Evolutionary conservation across 2,888 invertebrate species (phyloP).

Genomic region (Drosophila mercatorum): DNA sequence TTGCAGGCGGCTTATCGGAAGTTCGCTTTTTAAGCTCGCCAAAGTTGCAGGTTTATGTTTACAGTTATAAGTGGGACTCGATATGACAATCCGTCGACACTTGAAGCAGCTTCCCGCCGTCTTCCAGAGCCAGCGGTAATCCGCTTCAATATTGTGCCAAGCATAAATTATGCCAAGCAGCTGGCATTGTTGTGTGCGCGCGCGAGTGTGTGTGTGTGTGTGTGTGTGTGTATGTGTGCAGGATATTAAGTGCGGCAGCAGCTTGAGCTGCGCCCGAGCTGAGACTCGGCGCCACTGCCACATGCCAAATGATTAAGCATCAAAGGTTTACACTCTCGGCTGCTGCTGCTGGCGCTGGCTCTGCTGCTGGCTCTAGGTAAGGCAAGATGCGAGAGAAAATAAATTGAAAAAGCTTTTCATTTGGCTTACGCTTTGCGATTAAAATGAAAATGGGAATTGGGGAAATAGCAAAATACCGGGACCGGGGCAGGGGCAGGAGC

Average conservation of each 20-base stretch:
- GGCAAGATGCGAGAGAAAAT: conserved; percentile 52
- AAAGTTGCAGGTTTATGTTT: conserved; percentile 31
- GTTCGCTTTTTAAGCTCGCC: conserved; percentile 14
- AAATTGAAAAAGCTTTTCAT: conserved; percentile 78
- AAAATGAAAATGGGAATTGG: conserved; percentile 63
- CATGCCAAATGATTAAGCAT: conserved; percentile 68
- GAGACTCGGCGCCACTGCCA: conserved; percentile 23
- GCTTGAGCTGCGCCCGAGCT: conserved; percentile 27
- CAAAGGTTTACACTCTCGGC: conserved; percentile 54
- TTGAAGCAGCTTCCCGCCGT: conserved; percentile 8
- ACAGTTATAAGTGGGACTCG: conserved; percentile 7
- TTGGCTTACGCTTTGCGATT: conserved; percentile 74
- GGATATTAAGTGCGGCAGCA: conserved; percentile 57
- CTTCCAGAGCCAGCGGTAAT: conserved; percentile 35
- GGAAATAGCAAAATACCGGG: conserved; percentile 8
- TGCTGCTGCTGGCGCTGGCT: conserved; percentile 3
- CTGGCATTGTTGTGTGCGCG: conserved; percentile 10
- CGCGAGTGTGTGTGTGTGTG: conserved; percentile 11
- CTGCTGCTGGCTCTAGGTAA: conserved; percentile 34
- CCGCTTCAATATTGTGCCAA: conserved; percentile 47
- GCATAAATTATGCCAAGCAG: conserved; percentile 60
- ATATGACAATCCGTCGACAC: background rate
- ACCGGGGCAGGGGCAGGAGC: background rate
- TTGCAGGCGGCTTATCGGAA: conserved; percentile 30
- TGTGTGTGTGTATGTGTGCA: conserved; percentile 24